Evolutionary conservation across 2,113 vertebrate species (phyloP).

Genomic region (Lynx canadensis): DNA sequence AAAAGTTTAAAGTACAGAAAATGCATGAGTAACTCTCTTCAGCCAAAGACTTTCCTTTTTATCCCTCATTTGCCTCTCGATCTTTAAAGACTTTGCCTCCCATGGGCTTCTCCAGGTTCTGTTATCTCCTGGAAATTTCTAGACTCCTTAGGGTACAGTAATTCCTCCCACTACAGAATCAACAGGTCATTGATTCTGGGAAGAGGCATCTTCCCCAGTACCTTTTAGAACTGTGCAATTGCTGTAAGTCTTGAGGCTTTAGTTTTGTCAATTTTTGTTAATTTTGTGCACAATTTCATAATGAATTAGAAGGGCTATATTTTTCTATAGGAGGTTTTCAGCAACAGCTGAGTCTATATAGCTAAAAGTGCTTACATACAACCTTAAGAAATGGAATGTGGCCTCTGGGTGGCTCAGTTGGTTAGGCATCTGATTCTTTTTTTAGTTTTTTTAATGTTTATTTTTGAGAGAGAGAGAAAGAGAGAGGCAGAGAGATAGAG

Average conservation of each 20-base stretch:
- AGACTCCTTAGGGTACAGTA: neutral
- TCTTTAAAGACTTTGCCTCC: neutral
- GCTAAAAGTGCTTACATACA: neutral
- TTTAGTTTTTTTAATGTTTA: no score
- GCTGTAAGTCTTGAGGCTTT: neutral
- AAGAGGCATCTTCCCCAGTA: no score
- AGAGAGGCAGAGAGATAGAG: no score
- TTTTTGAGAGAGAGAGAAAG: no score
- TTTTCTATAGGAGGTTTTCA: conserved; percentile 2
- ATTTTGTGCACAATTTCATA: neutral
- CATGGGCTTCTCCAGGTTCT: neutral
- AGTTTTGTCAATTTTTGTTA: neutral
- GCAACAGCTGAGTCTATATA: neutral
- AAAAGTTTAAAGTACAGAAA: neutral
- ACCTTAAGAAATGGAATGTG: neutral
- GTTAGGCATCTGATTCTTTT: no score
- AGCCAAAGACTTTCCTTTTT: neutral
- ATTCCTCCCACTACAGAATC: neutral
- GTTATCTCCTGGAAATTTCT: neutral
- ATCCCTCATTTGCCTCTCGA: neutral
- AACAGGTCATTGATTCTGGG: neutral
- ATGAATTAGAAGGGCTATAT: neutral
- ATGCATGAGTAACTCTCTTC: neutral
- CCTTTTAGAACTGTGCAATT: neutral
- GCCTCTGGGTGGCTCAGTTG: no score